phyloP scores from a whole-genome alignment of 2,113 vertebrate species.

The Eurystomus gularis region DNA sequence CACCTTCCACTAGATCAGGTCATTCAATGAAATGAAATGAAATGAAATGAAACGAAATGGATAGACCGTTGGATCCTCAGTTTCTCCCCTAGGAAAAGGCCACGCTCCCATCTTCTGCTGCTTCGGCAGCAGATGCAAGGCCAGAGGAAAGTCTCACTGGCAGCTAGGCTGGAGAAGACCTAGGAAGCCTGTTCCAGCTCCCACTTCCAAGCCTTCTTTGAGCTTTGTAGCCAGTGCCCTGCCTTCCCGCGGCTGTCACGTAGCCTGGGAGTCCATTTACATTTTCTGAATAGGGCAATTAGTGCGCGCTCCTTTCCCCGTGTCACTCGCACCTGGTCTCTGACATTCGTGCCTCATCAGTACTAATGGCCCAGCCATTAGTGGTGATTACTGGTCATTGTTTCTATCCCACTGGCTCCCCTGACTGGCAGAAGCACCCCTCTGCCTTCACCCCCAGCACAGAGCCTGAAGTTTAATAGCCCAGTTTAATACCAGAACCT shows the following conservation, averaged over 20 bases:
- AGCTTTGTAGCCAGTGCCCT: background rate
- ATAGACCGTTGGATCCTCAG: background rate
- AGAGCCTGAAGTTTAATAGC: background rate
- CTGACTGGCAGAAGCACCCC: background rate
- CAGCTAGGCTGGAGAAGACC: background rate
- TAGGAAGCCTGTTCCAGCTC: background rate
- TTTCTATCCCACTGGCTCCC: constrained; percentile 29
- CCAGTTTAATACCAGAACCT: constrained; percentile 38
- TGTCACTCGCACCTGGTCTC: constrained; percentile 35
- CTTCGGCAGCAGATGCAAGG: background rate
- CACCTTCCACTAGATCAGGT: background rate
- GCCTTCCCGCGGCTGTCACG: background rate
- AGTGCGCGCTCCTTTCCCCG: background rate
- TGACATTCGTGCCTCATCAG: constrained; percentile 38
- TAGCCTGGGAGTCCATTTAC: constrained; percentile 24
- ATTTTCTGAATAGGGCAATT: constrained; percentile 65
- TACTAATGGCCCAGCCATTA: constrained; percentile 59
- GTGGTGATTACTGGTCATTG: constrained; percentile 51
- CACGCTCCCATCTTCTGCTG: fast-evolving
- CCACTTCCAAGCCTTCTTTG: background rate
- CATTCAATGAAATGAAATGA: background rate
- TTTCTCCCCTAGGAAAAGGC: background rate
- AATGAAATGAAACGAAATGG: too few species aligned
- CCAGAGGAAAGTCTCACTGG: background rate
- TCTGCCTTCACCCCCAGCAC: background rate